Percentiles rank a stretch among this genome's conserved stretches.
Conservation (phyloP, 2,888 invertebrate species). For the Encarsia formosa region DNA sequence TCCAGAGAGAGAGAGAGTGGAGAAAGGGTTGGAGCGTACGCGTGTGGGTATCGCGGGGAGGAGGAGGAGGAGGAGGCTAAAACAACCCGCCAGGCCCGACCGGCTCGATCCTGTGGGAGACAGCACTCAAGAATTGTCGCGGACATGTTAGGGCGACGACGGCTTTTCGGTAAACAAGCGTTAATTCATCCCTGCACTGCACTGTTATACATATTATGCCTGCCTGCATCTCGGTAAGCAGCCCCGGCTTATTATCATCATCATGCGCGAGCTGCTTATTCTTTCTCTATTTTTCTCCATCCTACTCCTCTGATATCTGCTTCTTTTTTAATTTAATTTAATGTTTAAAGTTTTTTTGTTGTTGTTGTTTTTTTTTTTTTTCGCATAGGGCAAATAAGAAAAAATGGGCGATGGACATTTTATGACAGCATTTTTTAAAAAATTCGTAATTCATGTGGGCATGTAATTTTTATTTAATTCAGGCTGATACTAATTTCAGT, state of each 20-base stretch:
- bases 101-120: slow-evolving; percentile 45
- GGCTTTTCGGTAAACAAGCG: slow-evolving; percentile 50
- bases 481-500: too few relatives aligned
- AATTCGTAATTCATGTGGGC: too few relatives aligned
- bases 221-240: not conserved
- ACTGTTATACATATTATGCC: not conserved
- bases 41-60: slow-evolving; percentile 28
- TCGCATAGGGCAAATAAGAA: too few relatives aligned
- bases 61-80: slow-evolving; percentile 16
- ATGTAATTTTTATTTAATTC: too few relatives aligned
- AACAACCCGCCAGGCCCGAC: slow-evolving; percentile 25
- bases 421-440: too few relatives aligned
- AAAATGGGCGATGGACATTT: too few relatives aligned
- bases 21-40: slow-evolving; percentile 29
- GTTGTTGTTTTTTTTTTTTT: too few relatives aligned
- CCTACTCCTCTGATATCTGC: not conserved
- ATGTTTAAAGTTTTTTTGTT: too few relatives aligned
- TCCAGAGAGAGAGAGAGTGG: slow-evolving; percentile 23
- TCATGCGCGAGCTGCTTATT: too few relatives aligned
- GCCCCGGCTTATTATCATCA: too few relatives aligned
- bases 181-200: slow-evolving; percentile 46
- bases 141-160: slow-evolving; percentile 50
- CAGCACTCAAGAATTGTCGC: slow-evolving; percentile 52
- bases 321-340: too few relatives aligned
- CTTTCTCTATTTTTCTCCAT: slow-evolving; percentile 18